Percentiles rank a stretch among this genome's conserved stretches.
phyloP scores from a whole-genome alignment of 2,888 invertebrate species.

The Ormyrus nitidulus region DNA sequence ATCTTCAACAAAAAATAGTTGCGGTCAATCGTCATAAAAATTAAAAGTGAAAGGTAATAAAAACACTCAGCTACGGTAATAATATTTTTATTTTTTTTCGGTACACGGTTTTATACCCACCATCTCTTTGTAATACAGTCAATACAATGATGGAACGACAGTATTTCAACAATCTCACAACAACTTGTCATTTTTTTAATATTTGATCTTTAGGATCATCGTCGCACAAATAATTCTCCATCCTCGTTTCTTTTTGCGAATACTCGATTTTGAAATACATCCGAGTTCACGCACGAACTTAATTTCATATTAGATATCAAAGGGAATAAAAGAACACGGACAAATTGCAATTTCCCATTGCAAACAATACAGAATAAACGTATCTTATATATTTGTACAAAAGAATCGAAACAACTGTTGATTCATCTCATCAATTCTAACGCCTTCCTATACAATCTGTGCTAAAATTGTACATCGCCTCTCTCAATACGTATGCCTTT shows the following conservation, averaged over 20 bases:
- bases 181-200: conserved; percentile 37
- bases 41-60: conserved; percentile 16
- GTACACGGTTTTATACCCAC: conserved; percentile 62
- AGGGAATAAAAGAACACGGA: conserved; percentile 8
- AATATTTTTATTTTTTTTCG: conserved; percentile 64
- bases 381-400: not conserved
- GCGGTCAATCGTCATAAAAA: not conserved
- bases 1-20: no score
- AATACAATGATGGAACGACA: conserved; percentile 65
- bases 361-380: not conserved
- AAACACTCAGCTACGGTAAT: conserved; percentile 62
- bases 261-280: conserved; percentile 55
- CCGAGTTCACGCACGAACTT: conserved; percentile 11
- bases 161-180: conserved; percentile 57
- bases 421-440: conserved; percentile 1
- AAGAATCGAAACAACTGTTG: conserved; percentile 7
- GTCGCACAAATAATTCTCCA: conserved; percentile 10
- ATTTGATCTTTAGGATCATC: conserved; percentile 17
- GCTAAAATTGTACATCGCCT: conserved; percentile 5
- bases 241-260: conserved; percentile 16
- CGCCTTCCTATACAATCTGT: not conserved
- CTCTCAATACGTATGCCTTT: not conserved
- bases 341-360: not conserved
- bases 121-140: conserved; percentile 65
- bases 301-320: conserved; percentile 53